Base-by-base conservation (phyloP, 1,140 invertebrate genomes). In the Drosophila repletoides region DNA sequence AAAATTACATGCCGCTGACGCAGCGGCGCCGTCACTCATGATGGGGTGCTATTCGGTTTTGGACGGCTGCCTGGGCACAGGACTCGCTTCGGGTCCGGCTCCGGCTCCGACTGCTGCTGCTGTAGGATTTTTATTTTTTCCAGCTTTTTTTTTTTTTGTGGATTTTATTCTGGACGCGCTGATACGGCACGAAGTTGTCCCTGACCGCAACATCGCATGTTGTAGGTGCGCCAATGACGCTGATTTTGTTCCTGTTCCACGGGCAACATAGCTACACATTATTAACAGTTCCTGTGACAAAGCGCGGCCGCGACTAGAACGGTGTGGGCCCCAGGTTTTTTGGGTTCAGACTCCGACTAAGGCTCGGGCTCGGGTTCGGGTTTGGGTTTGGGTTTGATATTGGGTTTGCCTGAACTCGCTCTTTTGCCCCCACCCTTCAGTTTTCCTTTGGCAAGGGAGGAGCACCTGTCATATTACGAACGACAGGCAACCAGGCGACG, bases 201-300 rank as follows among this genome's bases (percentile, higher is more conserved):
- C 80, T 64, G 65, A 88, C 84, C 84, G 61, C 84, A 88, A 88
- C 84, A 88, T 88, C 77, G 84, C 84, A 88, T 88, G 83, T 88
- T 88, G 84, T 88, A 88, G 84, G 84, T 88, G 84, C 84, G 84
- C 84, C 84, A 88, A 88, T 88, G 84, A 88, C 84, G 84, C 84
- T 88, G 84, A 88, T 88, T 88, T 88, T 88, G 83, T 86, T 80
- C 80, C 76, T 80, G 72, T 56, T n/a, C 48, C 68, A 59, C 41
- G 46, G 68, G 38, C 63, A 68, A 72, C 80, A 86, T 76, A 86
- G 38, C 63, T 72, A 72, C 80, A 86, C 81, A 86, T 86, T 86
- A 86, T 86, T 86, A 86, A 86, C 80, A 86, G 80, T 86, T 86
- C 80, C 80, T 86, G 80, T 86, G 80, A 86, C 80, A 86, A 86